Conservation (phyloP, 2,888 invertebrate genomes). For the Andricus quercusramuli region DNA sequence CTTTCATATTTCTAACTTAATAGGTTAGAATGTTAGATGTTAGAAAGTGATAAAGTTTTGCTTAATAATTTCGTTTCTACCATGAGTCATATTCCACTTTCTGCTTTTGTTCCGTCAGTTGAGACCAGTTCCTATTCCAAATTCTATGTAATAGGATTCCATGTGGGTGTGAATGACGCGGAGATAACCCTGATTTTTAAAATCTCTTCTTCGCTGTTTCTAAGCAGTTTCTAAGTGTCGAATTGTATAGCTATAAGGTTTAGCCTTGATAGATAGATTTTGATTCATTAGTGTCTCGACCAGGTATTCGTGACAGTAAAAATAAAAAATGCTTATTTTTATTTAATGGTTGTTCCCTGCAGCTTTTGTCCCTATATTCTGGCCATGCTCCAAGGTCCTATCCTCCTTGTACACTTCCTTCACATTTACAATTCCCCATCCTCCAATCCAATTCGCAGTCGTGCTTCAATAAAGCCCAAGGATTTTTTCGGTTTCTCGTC, state of each 20-base stretch:
- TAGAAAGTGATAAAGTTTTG: background rate
- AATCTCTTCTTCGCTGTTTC: too few species aligned
- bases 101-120: constrained; percentile 2
- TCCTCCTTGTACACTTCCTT: constrained; percentile 24
- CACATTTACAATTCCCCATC: constrained; percentile 26
- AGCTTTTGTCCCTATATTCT: constrained; percentile 35
- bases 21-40: background rate
- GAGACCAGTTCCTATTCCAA: background rate
- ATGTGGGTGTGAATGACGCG: constrained; percentile 16
- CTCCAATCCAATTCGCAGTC: constrained; percentile 5
- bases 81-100: constrained; percentile 33
- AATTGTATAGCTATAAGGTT: background rate
- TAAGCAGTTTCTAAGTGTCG: too few species aligned
- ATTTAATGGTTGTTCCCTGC: background rate
- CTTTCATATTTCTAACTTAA: background rate
- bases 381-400: constrained; percentile 15
- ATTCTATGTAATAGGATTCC: background rate
- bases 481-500: constrained; percentile 36
- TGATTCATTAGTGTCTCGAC: background rate
- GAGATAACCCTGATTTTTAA: background rate
- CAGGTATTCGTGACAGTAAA: background rate
- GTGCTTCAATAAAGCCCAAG: constrained; percentile 37
- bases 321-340: background rate
- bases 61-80: constrained; percentile 3
- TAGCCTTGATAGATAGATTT: background rate